Evolutionary conservation across 2,888 invertebrate species (phyloP).

Genomic region (Flabesymbios commensalis): DNA sequence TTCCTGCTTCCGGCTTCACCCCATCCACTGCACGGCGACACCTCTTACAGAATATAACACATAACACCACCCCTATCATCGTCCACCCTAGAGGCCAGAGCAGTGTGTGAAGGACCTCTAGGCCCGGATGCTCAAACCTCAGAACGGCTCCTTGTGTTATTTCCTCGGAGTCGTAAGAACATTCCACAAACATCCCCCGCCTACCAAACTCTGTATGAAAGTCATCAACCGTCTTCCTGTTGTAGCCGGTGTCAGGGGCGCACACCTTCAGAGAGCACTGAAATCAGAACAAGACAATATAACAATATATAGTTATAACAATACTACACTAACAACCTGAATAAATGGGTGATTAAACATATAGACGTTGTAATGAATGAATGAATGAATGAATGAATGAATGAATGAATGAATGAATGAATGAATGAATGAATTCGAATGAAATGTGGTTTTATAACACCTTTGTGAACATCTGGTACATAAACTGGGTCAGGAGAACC

Average conservation of each 20-base stretch:
- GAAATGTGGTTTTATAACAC: no score
- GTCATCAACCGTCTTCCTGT: constrained; percentile 16
- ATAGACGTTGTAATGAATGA: no score
- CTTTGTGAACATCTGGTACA: no score
- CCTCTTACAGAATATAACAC: constrained; percentile 24
- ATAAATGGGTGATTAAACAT: no score
- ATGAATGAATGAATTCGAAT: no score
- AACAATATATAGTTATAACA: neutral
- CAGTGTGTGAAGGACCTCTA: constrained; percentile 24
- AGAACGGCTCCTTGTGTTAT: constrained; percentile 21
- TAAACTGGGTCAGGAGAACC: no score
- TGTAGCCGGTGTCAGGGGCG: constrained; percentile 8
- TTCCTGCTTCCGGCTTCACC: no score
- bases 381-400: no score
- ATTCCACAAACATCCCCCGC: constrained; percentile 9
- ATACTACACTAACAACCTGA: neutral
- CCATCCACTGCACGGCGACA: no score
- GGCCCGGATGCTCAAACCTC: constrained; percentile 6
- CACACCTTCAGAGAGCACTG: constrained; percentile 29
- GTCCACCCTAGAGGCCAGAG: constrained; percentile 26
- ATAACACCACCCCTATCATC: constrained; percentile 16
- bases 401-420: no score
- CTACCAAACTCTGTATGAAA: constrained; percentile 18
- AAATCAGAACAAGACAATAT: constrained; percentile 1
- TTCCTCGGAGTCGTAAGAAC: constrained; percentile 24